These are phyloP conservation scores for Arctopsyche grandis DNA, from an alignment of 1,140 invertebrate genomes.

Conservation along the genomic window DNA sequence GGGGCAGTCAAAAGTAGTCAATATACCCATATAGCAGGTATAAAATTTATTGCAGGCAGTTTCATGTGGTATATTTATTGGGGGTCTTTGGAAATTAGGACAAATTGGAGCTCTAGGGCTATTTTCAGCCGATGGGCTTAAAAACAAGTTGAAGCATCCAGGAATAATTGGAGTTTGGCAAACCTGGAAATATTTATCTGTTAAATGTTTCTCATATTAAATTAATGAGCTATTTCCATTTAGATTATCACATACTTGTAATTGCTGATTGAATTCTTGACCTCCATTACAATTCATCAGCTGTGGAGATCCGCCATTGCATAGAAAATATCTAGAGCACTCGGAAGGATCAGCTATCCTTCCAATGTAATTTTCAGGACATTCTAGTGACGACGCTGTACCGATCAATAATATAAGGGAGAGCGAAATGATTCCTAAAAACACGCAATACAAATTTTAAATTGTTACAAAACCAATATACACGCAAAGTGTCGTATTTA, in stretches of 20 bases:
- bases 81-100: background rate
- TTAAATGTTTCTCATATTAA: no score
- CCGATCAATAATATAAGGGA: background rate
- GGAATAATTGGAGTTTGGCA: background rate
- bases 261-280: no score
- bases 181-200: background rate
- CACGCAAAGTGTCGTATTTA: no score
- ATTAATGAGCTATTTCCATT: no score
- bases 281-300: no score
- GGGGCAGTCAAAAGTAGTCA: slow-evolving; percentile 63
- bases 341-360: background rate
- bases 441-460: background rate
- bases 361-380: background rate
- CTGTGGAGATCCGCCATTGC: no score
- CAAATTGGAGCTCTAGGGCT: background rate
- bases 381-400: background rate
- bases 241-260: no score
- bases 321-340: no score
- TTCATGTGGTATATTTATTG: slow-evolving; percentile 61
- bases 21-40: slow-evolving; percentile 65
- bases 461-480: no score
- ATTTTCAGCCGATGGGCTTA: background rate
- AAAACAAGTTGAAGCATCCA: background rate
- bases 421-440: background rate
- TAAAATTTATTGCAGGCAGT: slow-evolving; percentile 67